phyloP scores from a whole-genome alignment of 2,797 vertebrate species.

The Remorina albescens region DNA sequence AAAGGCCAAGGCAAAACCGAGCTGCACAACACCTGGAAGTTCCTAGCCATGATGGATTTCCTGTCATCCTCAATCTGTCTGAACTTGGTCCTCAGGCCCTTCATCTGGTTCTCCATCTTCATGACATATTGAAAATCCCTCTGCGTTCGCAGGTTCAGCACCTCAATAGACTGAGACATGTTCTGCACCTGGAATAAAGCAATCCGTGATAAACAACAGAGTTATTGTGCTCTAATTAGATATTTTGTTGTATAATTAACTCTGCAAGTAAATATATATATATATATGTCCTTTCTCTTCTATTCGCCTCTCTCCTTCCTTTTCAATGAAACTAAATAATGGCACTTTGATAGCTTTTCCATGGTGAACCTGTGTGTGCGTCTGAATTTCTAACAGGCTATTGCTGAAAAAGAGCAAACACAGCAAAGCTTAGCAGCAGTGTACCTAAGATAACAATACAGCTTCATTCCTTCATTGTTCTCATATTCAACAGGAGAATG shows the following conservation, averaged over 20 bases:
- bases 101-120: slow-evolving; percentile 99
- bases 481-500: not conserved
- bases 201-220: not conserved
- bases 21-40: slow-evolving; percentile 94
- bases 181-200: slow-evolving; percentile 92
- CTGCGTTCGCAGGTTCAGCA: slow-evolving; percentile 96
- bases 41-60: slow-evolving; percentile 95
- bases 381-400: slow-evolving; percentile 23
- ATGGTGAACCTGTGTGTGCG: slow-evolving; percentile 13
- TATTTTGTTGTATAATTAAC: not conserved
- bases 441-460: slow-evolving; percentile 22
- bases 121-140: slow-evolving; percentile 99
- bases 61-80: slow-evolving; percentile 97
- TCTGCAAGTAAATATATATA: not conserved
- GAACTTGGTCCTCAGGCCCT: slow-evolving; percentile 96
- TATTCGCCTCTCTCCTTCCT: slow-evolving; percentile 1
- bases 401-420: slow-evolving; percentile 30
- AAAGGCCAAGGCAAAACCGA: slow-evolving; percentile 1
- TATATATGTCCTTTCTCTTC: not conserved
- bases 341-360: slow-evolving; percentile 32
- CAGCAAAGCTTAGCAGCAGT: not conserved
- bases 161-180: slow-evolving; percentile 99
- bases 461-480: not conserved
- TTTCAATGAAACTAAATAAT: slow-evolving; percentile 33
- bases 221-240: not conserved